Conservation (phyloP, 2,797 vertebrate species). For the Trichosurus vulpecula region DNA sequence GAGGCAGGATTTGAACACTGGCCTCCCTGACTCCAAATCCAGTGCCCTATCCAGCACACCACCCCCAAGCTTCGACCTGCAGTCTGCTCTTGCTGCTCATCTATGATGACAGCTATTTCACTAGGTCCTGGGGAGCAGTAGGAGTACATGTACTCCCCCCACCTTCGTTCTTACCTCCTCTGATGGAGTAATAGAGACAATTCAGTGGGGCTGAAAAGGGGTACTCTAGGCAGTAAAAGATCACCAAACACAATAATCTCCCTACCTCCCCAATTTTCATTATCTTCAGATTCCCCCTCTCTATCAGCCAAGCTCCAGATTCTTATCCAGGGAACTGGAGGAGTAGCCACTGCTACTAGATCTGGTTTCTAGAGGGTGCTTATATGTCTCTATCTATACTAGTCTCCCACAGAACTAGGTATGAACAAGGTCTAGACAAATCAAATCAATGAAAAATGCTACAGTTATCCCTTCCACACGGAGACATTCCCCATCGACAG, state of each 20-base stretch:
- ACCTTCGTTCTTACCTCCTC: background rate
- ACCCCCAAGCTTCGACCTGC: background rate
- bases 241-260: background rate
- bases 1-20: background rate
- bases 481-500: no score
- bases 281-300: background rate
- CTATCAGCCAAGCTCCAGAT: background rate
- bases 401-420: no score
- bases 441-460: no score
- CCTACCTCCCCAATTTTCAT: background rate
- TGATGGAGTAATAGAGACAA: background rate
- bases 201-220: background rate
- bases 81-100: background rate
- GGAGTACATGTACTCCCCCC: background rate
- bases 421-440: no score
- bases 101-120: background rate
- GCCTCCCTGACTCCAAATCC: background rate
- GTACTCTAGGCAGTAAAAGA: background rate
- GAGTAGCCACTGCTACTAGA: no score
- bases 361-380: no score
- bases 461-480: no score
- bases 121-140: background rate
- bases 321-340: no score
- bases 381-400: no score
- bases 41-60: no score